Percentiles rank a stretch among this genome's conserved stretches.
phyloP scores from a whole-genome alignment of 2,797 vertebrate genomes.

The Moxostoma hubbsi region DNA sequence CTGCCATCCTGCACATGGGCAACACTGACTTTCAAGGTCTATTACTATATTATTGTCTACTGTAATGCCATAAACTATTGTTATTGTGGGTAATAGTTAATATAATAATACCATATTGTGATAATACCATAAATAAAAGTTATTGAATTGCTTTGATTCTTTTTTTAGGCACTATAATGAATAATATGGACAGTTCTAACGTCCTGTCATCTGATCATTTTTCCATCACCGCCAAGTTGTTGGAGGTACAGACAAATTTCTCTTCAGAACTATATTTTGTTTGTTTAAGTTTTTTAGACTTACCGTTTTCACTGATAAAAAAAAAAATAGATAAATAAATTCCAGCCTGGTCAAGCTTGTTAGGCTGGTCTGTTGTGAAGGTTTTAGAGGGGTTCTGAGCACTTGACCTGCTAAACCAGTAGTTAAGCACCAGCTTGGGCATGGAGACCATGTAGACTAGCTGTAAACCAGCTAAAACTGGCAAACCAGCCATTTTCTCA shows the following conservation, averaged over 20 bases:
- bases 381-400: too few relatives aligned
- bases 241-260: slow-evolving; percentile 78
- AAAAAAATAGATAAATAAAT: too few relatives aligned
- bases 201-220: slow-evolving; percentile 82
- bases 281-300: background rate
- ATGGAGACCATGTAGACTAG: too few relatives aligned
- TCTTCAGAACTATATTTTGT: background rate
- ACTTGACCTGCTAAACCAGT: too few relatives aligned
- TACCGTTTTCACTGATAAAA: too few relatives aligned
- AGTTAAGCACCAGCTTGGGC: too few relatives aligned
- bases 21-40: slow-evolving; percentile 88
- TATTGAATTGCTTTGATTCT: background rate
- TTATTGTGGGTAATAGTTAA: background rate
- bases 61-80: background rate
- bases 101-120: background rate
- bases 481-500: too few relatives aligned
- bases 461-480: too few relatives aligned
- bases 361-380: too few relatives aligned
- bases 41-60: background rate
- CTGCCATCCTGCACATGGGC: slow-evolving; percentile 90
- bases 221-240: slow-evolving; percentile 73
- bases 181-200: slow-evolving; percentile 89
- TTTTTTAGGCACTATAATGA: slow-evolving; percentile 75
- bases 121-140: background rate
- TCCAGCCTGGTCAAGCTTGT: too few relatives aligned